Evolutionary conservation across 1,140 invertebrate genomes (phyloP).

Genomic region (Charaxes varanes): DNA sequence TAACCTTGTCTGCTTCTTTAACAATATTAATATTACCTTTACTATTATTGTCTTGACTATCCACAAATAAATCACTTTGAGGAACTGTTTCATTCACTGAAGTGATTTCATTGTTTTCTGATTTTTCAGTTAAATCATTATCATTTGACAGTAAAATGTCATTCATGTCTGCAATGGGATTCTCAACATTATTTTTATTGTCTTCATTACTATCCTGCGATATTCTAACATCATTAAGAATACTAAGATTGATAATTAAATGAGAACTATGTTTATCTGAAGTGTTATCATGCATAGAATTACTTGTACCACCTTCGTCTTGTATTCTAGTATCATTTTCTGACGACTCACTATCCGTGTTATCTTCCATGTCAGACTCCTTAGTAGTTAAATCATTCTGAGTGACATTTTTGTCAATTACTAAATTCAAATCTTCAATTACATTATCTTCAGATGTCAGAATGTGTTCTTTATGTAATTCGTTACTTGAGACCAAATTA

Average conservation of each 20-base stretch:
- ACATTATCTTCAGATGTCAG: conserved; percentile 46
- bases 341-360: conserved; percentile 12
- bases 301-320: conserved; percentile 19
- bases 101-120: not conserved
- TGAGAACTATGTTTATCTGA: not conserved
- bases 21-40: too few relatives aligned
- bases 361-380: conserved; percentile 14
- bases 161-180: too few relatives aligned
- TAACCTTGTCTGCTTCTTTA: too few relatives aligned
- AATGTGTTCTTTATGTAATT: conserved; percentile 27
- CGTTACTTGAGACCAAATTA: conserved; percentile 17
- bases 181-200: not conserved
- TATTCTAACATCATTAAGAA: not conserved
- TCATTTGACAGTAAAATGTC: too few relatives aligned
- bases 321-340: conserved; percentile 18
- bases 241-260: not conserved
- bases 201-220: not conserved
- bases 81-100: too few relatives aligned
- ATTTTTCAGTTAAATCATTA: too few relatives aligned
- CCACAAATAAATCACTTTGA: too few relatives aligned
- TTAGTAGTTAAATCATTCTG: conserved; percentile 13
- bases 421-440: conserved; percentile 69
- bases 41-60: too few relatives aligned
- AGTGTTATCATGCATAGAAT: conserved; percentile 2
- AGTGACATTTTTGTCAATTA: conserved; percentile 38